Evolutionary conservation across 2,888 invertebrate species (phyloP), one percentile per base, ranked within the genome.

Genomic region (Tachystola acroxantha): DNA sequence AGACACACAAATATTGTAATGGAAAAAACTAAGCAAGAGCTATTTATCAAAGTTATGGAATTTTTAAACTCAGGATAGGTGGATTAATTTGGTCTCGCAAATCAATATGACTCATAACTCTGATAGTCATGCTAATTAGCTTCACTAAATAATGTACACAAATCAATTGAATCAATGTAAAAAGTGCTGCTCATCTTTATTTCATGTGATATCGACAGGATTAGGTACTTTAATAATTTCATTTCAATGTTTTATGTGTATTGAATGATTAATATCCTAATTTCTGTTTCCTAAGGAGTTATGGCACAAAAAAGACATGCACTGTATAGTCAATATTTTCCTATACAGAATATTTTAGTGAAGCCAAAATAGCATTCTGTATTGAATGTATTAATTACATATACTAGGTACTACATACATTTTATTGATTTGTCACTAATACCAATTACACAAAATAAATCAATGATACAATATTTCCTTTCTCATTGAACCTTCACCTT

Each of bases 291-390:
- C n/a, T n/a, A n/a, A n/a, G n/a, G n/a, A n/a, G n/a, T n/a, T n/a
- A 27, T 27, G 27, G 27, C 27, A 27, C 27, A 27, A n/a, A n/a
- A n/a, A n/a, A n/a, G n/a, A n/a, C n/a, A n/a, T n/a, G n/a, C n/a
- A n/a, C n/a, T n/a, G n/a, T n/a, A n/a, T n/a, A n/a, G n/a, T n/a
- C n/a, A n/a, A n/a, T n/a, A n/a, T n/a, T n/a, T n/a, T n/a, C n/a
- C n/a, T n/a, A n/a, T n/a, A 2, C n/a, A 24, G 24, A 1, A 24
- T 7, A 10, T 36, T 48, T 53, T 52, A 63, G 63, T 64, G 62
- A 69, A 68, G 65, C 69, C 53, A 48, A 53, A 51, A 48, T 52
- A 59, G 58, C 57, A 63, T 19, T 26, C 26, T 19, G 14, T 24
- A 24, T 46, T 48, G 43, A n/a, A 28, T 13, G n/a, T 13, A 14